Evolutionary conservation across 2,113 vertebrate species (phyloP), one percentile per base, ranked within the genome.

Genomic region (Scalopus aquaticus): DNA sequence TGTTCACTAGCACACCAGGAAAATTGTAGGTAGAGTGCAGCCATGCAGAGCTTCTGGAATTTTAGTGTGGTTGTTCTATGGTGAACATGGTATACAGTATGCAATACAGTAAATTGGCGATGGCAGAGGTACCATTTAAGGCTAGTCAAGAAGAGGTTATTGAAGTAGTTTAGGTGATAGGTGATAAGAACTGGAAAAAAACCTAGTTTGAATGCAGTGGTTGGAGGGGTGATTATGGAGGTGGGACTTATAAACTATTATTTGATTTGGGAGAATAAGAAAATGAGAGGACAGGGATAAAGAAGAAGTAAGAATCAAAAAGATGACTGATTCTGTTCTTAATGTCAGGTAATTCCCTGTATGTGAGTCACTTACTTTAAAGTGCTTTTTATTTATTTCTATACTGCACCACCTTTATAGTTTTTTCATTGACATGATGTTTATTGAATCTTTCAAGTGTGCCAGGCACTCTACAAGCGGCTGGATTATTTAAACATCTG

Each of bases 311-410:
- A 88, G 11, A 93, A 64, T 91, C 17, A 42, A 42, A 42, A 42
- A 92, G 35, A 20, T 54, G 51, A 86, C 60, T 39, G 70, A n/a
- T 19, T 83, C 12, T 30, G 4, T 91, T 91, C 78, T 91, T 51
- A 60, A 35, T 72, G 74, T 65, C 39, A 81, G 32, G 7, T 42
- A 84, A 46, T 94, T 95, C 15, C 15, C 12, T 96, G 20, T 20
- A 84, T 37, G 86, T 78, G 56, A 44, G 7, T 93, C 26, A 94
- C 11, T 92, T 95, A 9, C 22, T 88, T 95, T 80, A 91, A 91
- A 81, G 81, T 84, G 9, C 20, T 58, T 89, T 62, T 88, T 93
- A 5, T 73, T 54, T 88, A 76, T 72, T 51, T 91, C 26, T 89
- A 6, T 77, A 64, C 32, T 87, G 3, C 20, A n/a, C 42, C 72